Percentiles rank a stretch among this genome's conserved stretches.
These are phyloP conservation scores for Hypotaenidia okinawae DNA, from an alignment of 2,797 vertebrate genomes.

Conservation along the genomic window DNA sequence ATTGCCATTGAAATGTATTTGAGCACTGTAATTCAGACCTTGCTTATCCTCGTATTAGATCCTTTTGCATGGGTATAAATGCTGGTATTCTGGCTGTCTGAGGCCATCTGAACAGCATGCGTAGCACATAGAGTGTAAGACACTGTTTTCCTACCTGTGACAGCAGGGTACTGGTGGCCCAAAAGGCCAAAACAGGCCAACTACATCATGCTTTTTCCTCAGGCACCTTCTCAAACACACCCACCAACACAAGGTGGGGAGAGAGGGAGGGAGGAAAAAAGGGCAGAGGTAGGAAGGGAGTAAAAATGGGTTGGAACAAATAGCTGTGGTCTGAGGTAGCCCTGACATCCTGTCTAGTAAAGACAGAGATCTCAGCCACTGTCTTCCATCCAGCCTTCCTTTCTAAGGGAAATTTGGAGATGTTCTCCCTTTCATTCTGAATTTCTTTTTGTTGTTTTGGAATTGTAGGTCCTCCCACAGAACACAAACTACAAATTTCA, in stretches of 20 bases:
- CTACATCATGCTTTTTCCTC: not conserved
- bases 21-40: not conserved
- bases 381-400: not conserved
- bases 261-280: too few species aligned
- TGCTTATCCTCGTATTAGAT: not conserved
- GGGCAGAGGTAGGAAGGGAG: too few species aligned
- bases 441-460: not conserved
- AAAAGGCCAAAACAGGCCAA: not conserved
- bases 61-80: not conserved
- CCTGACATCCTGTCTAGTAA: not conserved
- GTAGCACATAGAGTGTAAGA: not conserved
- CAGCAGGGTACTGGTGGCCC: not conserved
- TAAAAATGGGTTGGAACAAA: not conserved
- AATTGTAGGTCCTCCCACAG: not conserved
- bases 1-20: not conserved
- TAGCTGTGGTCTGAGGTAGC: not conserved
- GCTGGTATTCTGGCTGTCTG: not conserved
- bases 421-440: not conserved
- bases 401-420: not conserved
- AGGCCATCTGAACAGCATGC: not conserved
- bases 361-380: not conserved
- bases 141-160: not conserved
- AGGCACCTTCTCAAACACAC: not conserved
- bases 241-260: not conserved
- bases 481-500: conserved; percentile 33